Conservation (phyloP, 2,797 vertebrate species). For the Sorex maritimensis region DNA sequence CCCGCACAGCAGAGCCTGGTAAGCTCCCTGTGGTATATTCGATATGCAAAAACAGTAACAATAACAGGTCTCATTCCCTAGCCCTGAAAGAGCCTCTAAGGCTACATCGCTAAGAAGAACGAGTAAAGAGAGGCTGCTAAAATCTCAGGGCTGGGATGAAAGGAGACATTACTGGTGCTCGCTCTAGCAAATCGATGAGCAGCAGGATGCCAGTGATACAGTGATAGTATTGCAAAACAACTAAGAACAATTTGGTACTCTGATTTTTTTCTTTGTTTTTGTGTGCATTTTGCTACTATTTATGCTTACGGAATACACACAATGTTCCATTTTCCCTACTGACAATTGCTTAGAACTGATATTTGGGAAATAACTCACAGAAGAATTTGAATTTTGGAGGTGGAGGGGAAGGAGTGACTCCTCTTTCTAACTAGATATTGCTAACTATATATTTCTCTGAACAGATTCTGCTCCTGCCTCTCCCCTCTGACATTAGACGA, state of each 20-base stretch:
- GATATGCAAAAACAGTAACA: too few relatives aligned
- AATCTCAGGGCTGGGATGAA: too few relatives aligned
- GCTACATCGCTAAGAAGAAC: too few relatives aligned
- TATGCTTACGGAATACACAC: not conserved
- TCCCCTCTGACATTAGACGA: not conserved
- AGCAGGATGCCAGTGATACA: too few relatives aligned
- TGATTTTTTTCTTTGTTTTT: not conserved
- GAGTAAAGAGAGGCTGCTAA: too few relatives aligned
- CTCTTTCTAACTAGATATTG: not conserved
- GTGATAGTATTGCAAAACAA: not conserved
- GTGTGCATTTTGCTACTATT: not conserved
- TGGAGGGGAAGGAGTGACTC: too few relatives aligned
- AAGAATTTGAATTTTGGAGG: not conserved
- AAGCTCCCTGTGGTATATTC: too few relatives aligned
- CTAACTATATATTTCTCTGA: not conserved
- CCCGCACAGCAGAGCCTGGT: too few relatives aligned
- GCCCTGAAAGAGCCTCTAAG: too few relatives aligned
- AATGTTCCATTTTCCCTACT: not conserved
- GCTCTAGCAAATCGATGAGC: too few relatives aligned
- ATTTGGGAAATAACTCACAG: not conserved
- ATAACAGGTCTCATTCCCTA: too few relatives aligned
- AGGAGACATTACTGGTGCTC: too few relatives aligned
- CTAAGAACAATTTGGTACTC: not conserved
- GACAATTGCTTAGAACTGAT: not conserved
- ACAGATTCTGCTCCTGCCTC: not conserved